Percentiles rank a stretch among this genome's conserved stretches.
Conservation (phyloP, 1,140 invertebrate species). For the Cyclina sinensis region DNA sequence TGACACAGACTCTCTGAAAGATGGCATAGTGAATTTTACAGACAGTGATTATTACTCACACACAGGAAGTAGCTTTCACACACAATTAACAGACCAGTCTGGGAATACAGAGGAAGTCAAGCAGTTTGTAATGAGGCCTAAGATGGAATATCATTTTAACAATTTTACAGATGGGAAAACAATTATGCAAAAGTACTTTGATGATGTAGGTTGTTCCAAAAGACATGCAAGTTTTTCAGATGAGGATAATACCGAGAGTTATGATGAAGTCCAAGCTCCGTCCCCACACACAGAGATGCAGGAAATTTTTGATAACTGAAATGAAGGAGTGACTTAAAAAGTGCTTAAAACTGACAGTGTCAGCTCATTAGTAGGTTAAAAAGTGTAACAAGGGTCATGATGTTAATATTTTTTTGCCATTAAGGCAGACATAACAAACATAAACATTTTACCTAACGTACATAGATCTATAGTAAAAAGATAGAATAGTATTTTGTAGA, state of each 20-base stretch:
- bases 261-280: conserved; percentile 45
- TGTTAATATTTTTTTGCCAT: no score
- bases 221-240: conserved; percentile 58
- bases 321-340: not conserved
- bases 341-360: no score
- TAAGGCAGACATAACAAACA: no score
- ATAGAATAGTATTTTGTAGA: no score
- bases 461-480: no score
- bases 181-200: conserved; percentile 54
- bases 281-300: conserved; percentile 52
- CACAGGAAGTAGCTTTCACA: conserved; percentile 62
- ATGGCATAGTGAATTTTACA: conserved; percentile 65
- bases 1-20: conserved; percentile 60
- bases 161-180: conserved; percentile 42
- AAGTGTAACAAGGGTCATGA: no score
- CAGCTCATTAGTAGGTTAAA: no score
- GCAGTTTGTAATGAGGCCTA: conserved; percentile 33
- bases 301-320: conserved; percentile 34
- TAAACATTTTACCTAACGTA: no score
- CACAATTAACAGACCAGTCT: not conserved
- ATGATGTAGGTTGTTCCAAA: not conserved
- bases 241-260: conserved; percentile 66
- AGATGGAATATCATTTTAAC: conserved; percentile 64
- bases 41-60: conserved; percentile 68
- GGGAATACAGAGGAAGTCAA: conserved; percentile 12